Conservation (phyloP, 2,888 invertebrate genomes). For the Melieria picta region DNA sequence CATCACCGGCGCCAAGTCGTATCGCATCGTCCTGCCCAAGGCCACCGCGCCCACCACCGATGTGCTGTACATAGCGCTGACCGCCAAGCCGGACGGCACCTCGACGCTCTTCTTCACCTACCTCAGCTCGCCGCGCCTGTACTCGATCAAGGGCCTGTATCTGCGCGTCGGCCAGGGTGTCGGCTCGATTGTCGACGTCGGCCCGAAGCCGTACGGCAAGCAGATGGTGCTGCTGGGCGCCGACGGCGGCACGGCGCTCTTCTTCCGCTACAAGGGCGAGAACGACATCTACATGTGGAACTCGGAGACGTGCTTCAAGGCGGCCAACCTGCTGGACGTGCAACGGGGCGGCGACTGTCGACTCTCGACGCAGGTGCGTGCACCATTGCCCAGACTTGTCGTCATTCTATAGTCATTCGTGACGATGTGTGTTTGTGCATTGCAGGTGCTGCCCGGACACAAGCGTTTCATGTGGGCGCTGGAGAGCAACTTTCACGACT, state of each 20-base stretch:
- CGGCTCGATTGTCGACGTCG: conserved; percentile 71
- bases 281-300: conserved; percentile 75
- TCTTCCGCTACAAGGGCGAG: conserved; percentile 73
- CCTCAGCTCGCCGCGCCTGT: conserved; percentile 69
- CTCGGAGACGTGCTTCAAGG: conserved; percentile 69
- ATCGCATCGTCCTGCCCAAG: conserved; percentile 70
- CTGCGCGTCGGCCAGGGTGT: conserved; percentile 69
- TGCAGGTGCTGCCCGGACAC: conserved; percentile 68
- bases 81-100: conserved; percentile 68
- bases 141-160: conserved; percentile 69
- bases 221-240: conserved; percentile 71
- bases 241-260: conserved; percentile 71
- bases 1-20: conserved; percentile 67
- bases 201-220: conserved; percentile 68
- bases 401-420: neutral
- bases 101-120: conserved; percentile 71
- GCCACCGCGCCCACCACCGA: conserved; percentile 68
- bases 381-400: neutral
- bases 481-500: conserved; percentile 76
- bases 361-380: conserved; percentile 70
- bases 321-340: conserved; percentile 70
- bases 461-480: conserved; percentile 73
- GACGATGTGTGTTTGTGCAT: neutral
- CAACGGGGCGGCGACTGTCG: conserved; percentile 71
- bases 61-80: conserved; percentile 71